These are phyloP conservation scores for Ginglymostoma cirratum DNA, from an alignment of 2,113 vertebrate genomes.

Conservation along the genomic window DNA sequence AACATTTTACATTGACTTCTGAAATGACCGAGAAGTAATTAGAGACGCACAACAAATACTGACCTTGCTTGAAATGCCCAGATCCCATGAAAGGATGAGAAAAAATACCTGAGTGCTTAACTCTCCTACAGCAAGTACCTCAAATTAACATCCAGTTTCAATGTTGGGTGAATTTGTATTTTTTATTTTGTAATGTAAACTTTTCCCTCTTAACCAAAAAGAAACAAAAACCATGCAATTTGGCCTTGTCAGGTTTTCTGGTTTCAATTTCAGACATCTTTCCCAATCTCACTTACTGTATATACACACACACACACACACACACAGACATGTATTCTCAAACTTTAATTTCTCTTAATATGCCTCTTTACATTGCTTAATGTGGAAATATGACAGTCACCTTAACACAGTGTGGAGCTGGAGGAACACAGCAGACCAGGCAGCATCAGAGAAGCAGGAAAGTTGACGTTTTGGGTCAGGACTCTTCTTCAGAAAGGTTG, in stretches of 20 bases:
- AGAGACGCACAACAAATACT: no score
- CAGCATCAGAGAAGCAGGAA: no score
- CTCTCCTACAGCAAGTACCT: neutral
- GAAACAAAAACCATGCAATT: neutral
- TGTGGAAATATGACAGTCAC: neutral
- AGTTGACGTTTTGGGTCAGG: no score
- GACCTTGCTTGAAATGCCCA: no score
- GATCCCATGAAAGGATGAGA: neutral
- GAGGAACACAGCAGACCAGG: no score
- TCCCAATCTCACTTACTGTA: neutral
- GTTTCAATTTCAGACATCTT: neutral
- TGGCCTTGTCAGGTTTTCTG: neutral
- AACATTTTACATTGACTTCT: neutral
- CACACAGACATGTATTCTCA: neutral
- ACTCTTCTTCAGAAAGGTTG: no score
- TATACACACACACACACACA: no score
- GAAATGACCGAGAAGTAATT: no score
- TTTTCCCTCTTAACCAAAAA: neutral
- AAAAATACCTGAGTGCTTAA: neutral
- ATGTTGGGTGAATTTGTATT: neutral
- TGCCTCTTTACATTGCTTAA: neutral
- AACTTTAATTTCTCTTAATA: neutral
- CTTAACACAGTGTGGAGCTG: neutral
- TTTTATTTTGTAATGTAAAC: neutral
- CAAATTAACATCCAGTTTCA: neutral